A percentile compares a stretch with the other conserved stretches of the same genome.
Conservation (phyloP, 2,797 vertebrate genomes). For the Urosaurus nigricauda region DNA sequence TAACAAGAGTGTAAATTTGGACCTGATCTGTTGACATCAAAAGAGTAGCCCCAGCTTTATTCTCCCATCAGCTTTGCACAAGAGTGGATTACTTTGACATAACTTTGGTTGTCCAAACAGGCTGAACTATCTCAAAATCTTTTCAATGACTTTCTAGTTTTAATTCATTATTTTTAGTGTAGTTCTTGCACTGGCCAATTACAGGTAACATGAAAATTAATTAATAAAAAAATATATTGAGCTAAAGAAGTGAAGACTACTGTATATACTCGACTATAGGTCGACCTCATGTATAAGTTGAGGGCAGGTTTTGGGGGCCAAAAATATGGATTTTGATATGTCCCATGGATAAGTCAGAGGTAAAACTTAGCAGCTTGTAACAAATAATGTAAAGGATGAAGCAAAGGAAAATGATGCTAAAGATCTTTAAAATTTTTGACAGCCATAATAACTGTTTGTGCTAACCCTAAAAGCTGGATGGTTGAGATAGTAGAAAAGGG, state of each 20-base stretch:
- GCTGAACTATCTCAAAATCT: not conserved
- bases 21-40: slow-evolving; percentile 4
- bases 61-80: not conserved
- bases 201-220: not conserved
- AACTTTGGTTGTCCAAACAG: not conserved
- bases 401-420: no score
- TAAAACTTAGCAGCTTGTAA: no score
- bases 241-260: not conserved
- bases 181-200: not conserved
- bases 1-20: not conserved
- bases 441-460: no score
- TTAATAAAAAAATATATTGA: not conserved
- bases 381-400: no score
- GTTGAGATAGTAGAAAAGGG: no score
- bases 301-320: no score
- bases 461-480: no score
- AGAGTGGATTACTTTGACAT: not conserved
- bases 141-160: not conserved
- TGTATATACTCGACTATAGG: no score
- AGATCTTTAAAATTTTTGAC: no score
- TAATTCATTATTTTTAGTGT: not conserved
- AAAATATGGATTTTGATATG: no score
- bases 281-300: no score
- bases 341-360: no score
- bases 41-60: not conserved